A percentile compares a stretch with the other conserved stretches of the same genome.
Conservation (phyloP, 2,113 vertebrate genomes). For the Ursus arctos region DNA sequence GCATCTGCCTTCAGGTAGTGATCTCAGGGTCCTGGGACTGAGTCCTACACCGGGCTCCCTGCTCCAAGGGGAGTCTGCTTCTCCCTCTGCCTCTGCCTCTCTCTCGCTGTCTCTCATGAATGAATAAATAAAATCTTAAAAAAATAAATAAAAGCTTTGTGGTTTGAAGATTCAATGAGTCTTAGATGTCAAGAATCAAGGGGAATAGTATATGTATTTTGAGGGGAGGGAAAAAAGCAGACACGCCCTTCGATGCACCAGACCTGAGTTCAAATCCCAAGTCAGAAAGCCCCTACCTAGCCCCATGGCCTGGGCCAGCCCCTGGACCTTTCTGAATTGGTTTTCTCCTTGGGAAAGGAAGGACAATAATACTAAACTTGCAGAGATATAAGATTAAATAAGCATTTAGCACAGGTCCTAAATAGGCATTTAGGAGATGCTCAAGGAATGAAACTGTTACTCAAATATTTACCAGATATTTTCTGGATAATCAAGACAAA, state of each 20-base stretch:
- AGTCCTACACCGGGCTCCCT: neutral
- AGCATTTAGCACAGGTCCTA: neutral
- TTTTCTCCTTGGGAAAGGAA: neutral
- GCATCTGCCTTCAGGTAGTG: neutral
- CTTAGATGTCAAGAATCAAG: neutral
- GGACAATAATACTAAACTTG: neutral
- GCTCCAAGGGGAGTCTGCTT: neutral
- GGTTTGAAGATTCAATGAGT: neutral
- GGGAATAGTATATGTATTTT: neutral
- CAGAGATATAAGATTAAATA: neutral
- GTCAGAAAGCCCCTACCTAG: neutral
- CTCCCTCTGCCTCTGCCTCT: neutral
- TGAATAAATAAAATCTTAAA: neutral
- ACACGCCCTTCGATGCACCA: neutral
- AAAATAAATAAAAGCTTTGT: neutral
- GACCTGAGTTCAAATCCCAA: neutral
- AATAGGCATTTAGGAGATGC: neutral
- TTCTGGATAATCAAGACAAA: neutral
- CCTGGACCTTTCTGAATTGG: neutral
- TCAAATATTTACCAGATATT: slow-evolving; percentile 8
- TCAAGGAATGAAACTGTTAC: neutral
- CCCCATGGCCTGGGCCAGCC: neutral
- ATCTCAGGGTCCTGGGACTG: neutral
- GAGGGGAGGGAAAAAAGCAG: neutral
- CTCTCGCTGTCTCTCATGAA: neutral